Base-by-base conservation (phyloP, 2,797 vertebrate genomes). In the Onychomys leucogaster region DNA sequence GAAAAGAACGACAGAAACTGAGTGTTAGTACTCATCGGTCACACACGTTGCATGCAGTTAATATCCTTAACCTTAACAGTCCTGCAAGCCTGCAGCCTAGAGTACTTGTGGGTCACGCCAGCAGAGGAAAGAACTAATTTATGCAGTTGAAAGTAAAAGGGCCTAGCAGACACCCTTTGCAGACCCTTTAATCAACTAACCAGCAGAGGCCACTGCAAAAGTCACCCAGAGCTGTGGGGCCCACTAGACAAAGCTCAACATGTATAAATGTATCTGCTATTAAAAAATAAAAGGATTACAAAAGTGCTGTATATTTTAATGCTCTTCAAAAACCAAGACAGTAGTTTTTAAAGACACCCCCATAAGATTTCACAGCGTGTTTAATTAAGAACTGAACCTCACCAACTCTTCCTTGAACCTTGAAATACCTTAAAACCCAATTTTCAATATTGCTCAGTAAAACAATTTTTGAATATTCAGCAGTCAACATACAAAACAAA, bases 1-100 rank as follows among this genome's bases (percentile, higher is more conserved):
- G 98, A 97, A 98, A 98, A 99, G 98, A 98, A 98, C 0, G 98
- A 98, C 90, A 97, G 90, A 98, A 99, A 99, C 98, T 89, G 97
- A 97, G 98, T 98, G 98, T 99, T 99, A 99, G 99, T 99, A 98
- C 97, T 99, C 98, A 98, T 96, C 97, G 94, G 96, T 96, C 90
- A 98, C 90, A 99, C 97, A 98, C 89, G 94, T 43, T 55, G 98
- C 99, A 99, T 95, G 99, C 99, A 99, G 98, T 99, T 99, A 99
- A 98, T 88, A 98, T 96, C 52, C 89, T 97, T 97, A 97, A 97
- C 95, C 37, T 95, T 91, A 98, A 96, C 63, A 96, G 89, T 96
- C 97, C 65, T 63, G 92, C 84, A 97, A 97, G 78, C 86, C 94
- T 0, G 97, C 86, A 75, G 96, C 67, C 94, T 63, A 96, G 37